Evolutionary conservation across 2,113 vertebrate species (phyloP), one percentile per base, ranked within the genome.

Genomic region (Tragulus kanchil): DNA sequence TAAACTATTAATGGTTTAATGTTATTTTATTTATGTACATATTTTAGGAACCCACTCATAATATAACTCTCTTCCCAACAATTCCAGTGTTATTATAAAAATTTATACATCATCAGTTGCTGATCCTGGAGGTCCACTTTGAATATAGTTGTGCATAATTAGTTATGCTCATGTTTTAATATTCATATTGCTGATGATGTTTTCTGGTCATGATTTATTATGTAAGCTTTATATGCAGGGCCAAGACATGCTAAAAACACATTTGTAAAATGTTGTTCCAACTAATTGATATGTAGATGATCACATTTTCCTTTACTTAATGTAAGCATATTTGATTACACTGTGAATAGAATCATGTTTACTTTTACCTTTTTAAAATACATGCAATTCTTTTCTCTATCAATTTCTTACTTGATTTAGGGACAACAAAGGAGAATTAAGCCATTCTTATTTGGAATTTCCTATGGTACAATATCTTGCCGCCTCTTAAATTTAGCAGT

Each of bases 161-260:
- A 48, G 81, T 82, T 96, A 94, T 48, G 88, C 85, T 97, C 71
- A 87, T 31, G 75, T 89, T 87, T 64, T 89, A 88, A 85, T 96
- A 95, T 79, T 93, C 64, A 77, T 64, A 36, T 91, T 85, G 87
- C 96, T 91, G 8, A 5, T 69, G 45, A 54, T 31, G 42, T 81
- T 95, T 93, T 45, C 54, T 96, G 95, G 79, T 90, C 90, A 88
- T 67, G 83, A 81, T 94, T 96, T 97, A 52, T 97, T 93, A 95
- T 96, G 87, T 71, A 54, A 89, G 59, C 69, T 95, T 96, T 11
- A 28, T 25, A 67, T 69, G 15, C 17, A 5, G 6, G 0, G 61
- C 48, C 82, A 93, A 95, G 25, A 52, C 90, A 89, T 91, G 69
- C 67, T 23, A 91, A 92, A 75, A 96, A 75, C 79, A 59, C 0